These are phyloP conservation scores for Brotula barbata DNA, from an alignment of 2,797 vertebrate species.

Conservation along the genomic window DNA sequence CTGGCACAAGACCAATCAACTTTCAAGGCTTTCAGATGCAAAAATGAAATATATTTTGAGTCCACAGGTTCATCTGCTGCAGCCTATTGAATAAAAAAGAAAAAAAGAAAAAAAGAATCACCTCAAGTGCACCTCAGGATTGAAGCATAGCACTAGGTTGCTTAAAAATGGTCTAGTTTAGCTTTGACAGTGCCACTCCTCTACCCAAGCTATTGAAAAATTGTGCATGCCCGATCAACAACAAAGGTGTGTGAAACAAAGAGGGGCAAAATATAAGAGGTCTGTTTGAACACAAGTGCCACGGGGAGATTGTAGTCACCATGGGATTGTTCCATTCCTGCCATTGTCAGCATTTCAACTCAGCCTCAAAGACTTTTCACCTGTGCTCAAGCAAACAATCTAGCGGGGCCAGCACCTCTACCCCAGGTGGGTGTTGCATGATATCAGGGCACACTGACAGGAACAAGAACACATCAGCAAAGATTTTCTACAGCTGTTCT, in stretches of 20 bases:
- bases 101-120: not conserved
- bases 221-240: not conserved
- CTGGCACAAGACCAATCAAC: no score
- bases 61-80: not conserved
- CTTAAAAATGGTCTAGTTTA: not conserved
- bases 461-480: constrained; percentile 13
- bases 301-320: not conserved
- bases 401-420: constrained; percentile 28
- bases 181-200: not conserved
- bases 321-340: constrained; percentile 4
- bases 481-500: constrained; percentile 14
- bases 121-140: no score
- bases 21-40: no score
- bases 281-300: not conserved
- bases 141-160: not conserved
- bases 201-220: no score
- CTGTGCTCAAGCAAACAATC: constrained; percentile 25
- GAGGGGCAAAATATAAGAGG: not conserved
- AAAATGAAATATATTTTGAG: no score
- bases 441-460: constrained; percentile 23
- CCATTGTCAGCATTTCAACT: constrained; percentile 15
- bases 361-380: constrained; percentile 31
- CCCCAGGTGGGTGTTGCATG: constrained; percentile 2
- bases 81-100: not conserved
- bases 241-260: not conserved